These are phyloP conservation scores for Tromatobia lineatoria DNA, from an alignment of 2,888 invertebrate species.

Conservation along the genomic window DNA sequence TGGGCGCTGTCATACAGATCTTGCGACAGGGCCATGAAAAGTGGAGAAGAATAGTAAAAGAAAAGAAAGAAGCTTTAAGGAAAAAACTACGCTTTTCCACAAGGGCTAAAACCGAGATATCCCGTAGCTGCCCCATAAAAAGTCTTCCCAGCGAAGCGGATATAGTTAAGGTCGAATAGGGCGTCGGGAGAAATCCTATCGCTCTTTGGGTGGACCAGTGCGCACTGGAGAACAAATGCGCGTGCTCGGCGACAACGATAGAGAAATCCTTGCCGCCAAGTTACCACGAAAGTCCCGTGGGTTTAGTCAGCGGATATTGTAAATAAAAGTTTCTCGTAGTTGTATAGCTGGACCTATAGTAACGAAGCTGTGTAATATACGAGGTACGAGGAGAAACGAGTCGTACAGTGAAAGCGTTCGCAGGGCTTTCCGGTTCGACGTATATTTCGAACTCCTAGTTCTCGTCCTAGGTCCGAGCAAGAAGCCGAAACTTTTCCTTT, in stretches of 20 bases:
- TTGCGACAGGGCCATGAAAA: not conserved
- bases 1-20: not conserved
- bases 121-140: slow-evolving; percentile 26
- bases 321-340: slow-evolving; percentile 69
- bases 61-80: slow-evolving; percentile 4
- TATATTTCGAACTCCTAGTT: not conserved
- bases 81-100: slow-evolving; percentile 15
- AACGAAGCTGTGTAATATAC: not conserved
- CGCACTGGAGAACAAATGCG: slow-evolving; percentile 51
- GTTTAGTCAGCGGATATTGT: slow-evolving; percentile 63
- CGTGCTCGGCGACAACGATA: slow-evolving; percentile 14
- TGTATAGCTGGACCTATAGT: slow-evolving; percentile 29
- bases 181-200: slow-evolving; percentile 8
- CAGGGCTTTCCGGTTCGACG: slow-evolving; percentile 28
- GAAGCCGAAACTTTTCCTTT: slow-evolving; percentile 55
- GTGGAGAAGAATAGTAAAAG: not conserved
- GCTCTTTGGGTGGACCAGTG: slow-evolving; percentile 39
- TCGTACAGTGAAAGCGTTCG: slow-evolving; percentile 2
- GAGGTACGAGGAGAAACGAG: not conserved
- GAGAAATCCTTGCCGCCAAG: slow-evolving; percentile 34
- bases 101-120: slow-evolving; percentile 42
- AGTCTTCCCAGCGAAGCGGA: slow-evolving; percentile 59
- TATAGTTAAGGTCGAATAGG: slow-evolving; percentile 62
- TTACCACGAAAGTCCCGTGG: slow-evolving; percentile 35
- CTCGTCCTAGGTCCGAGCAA: slow-evolving; percentile 38